A percentile compares a stretch with the other conserved stretches of the same genome.
These are phyloP conservation scores for Etheostoma nigrum DNA, from an alignment of 2,797 vertebrate genomes.

Conservation along the genomic window DNA sequence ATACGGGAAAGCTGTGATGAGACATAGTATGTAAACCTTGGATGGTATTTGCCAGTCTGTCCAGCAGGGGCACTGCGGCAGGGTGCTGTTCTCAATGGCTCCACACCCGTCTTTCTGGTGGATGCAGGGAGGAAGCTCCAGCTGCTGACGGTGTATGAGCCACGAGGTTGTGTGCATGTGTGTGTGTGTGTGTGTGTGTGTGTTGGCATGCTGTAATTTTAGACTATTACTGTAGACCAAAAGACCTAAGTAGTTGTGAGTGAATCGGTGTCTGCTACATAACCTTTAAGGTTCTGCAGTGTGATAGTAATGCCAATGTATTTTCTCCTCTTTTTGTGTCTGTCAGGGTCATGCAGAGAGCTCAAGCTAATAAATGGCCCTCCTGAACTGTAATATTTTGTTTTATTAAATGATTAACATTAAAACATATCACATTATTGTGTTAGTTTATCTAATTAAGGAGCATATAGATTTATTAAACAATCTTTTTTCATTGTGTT, in stretches of 20 bases:
- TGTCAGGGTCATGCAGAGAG: slow-evolving; percentile 12
- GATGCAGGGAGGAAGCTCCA: slow-evolving; percentile 91
- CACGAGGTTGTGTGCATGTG: slow-evolving; percentile 35
- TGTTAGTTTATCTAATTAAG: background rate
- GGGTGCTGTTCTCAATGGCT: slow-evolving; percentile 89
- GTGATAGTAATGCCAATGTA: background rate
- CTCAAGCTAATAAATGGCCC: background rate
- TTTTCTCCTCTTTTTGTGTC: slow-evolving; percentile 6
- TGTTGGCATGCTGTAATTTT: slow-evolving; percentile 29
- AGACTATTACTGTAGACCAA: background rate
- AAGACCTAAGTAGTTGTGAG: slow-evolving; percentile 3
- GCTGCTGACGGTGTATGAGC: slow-evolving; percentile 87
- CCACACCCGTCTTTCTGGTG: slow-evolving; percentile 94
- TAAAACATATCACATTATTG: background rate
- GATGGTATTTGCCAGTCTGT: slow-evolving; percentile 61
- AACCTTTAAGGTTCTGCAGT: slow-evolving; percentile 11
- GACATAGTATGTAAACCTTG: background rate
- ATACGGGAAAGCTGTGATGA: background rate
- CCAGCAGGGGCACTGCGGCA: slow-evolving; percentile 88
- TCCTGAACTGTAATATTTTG: background rate
- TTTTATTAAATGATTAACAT: background rate
- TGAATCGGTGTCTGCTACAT: slow-evolving; percentile 1
- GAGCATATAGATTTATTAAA: background rate
- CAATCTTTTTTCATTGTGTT: background rate
- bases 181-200: slow-evolving; percentile 40